phyloP scores from a whole-genome alignment of 1,140 invertebrate species.

The Hyles euphorbiae region DNA sequence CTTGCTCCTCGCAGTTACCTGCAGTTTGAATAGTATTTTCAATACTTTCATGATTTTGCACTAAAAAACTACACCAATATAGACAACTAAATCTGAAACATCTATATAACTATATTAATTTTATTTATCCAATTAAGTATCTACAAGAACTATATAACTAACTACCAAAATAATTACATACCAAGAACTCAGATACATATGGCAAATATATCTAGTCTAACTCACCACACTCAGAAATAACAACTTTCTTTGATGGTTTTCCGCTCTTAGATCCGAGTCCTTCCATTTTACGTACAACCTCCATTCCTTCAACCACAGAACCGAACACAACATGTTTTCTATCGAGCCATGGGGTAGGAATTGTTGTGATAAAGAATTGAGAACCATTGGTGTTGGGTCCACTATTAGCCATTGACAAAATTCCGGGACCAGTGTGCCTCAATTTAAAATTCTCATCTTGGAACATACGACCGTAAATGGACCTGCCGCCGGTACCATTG shows the following conservation, averaged over 20 bases:
- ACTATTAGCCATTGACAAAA: conserved; percentile 87
- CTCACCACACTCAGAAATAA: conserved; percentile 86
- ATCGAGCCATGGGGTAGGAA: conserved; percentile 88
- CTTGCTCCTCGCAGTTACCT: conserved; percentile 2
- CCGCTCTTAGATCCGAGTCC: conserved; percentile 84
- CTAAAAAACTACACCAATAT: no score
- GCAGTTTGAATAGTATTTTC: background rate
- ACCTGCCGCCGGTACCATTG: conserved; percentile 88
- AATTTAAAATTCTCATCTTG: conserved; percentile 88
- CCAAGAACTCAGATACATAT: no score
- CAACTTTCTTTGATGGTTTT: conserved; percentile 86
- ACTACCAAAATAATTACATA: no score
- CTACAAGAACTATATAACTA: no score
- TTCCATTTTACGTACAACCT: conserved; percentile 86
- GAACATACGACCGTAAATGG: conserved; percentile 87
- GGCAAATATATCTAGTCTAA: conserved; percentile 55
- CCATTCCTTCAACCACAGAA: conserved; percentile 87
- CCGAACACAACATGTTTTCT: conserved; percentile 93
- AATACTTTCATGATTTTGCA: background rate
- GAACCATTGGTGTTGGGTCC: conserved; percentile 89
- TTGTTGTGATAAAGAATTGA: conserved; percentile 91
- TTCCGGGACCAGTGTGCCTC: conserved; percentile 84
- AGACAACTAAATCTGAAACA: no score
- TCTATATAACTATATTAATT: no score
- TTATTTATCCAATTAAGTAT: no score